Evolutionary conservation across 2,888 invertebrate species (phyloP).

Genomic region (Schrankia costaestrigalis): DNA sequence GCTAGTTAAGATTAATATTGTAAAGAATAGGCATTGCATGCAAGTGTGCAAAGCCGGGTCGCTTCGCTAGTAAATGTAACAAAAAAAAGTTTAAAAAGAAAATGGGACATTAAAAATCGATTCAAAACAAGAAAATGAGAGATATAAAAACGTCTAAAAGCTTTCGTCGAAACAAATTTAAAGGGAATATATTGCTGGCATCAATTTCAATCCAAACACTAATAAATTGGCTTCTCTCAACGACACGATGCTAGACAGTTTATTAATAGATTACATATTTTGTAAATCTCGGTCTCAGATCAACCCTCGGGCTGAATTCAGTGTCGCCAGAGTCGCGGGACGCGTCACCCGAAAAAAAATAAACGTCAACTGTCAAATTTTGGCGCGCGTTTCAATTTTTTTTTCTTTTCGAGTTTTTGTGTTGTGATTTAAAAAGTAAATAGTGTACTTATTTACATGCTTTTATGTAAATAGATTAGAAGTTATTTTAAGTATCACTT

Average conservation of each 20-base stretch:
- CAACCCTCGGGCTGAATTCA: slow-evolving; percentile 67
- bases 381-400: slow-evolving; percentile 29
- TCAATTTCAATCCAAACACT: slow-evolving; percentile 79
- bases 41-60: no score
- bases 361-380: slow-evolving; percentile 36
- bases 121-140: slow-evolving; percentile 59
- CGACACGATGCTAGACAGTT: slow-evolving; percentile 61
- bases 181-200: slow-evolving; percentile 73
- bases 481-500: no score
- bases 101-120: slow-evolving; percentile 58
- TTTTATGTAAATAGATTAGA: no score
- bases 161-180: slow-evolving; percentile 76
- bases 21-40: no score
- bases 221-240: slow-evolving; percentile 79
- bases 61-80: no score
- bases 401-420: slow-evolving; percentile 3
- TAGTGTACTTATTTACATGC: neutral
- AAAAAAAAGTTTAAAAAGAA: slow-evolving; percentile 17
- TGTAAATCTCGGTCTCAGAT: slow-evolving; percentile 67
- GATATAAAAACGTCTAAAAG: slow-evolving; percentile 61
- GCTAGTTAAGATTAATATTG: no score
- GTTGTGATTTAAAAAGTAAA: slow-evolving; percentile 6
- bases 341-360: slow-evolving; percentile 66
- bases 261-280: slow-evolving; percentile 75
- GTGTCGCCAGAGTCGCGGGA: slow-evolving; percentile 61